Evolutionary conservation across 2,888 invertebrate genomes (phyloP).

Genomic region (Chrysolina americana): DNA sequence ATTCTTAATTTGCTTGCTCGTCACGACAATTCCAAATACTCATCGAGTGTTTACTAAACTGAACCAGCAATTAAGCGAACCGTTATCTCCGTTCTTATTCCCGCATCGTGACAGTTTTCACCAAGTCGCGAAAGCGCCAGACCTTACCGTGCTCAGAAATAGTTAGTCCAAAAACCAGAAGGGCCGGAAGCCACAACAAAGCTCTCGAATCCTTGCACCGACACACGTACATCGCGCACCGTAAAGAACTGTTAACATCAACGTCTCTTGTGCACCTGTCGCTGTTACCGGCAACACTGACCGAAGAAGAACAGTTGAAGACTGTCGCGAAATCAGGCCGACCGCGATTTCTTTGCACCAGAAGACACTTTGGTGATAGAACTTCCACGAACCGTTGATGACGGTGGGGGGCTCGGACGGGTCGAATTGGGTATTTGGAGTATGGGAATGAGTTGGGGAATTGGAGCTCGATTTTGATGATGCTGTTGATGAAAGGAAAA

Average conservation of each 20-base stretch:
- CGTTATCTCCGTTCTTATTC: background rate
- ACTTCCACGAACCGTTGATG: conserved; percentile 23
- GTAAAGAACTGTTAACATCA: conserved; percentile 29
- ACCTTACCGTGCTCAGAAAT: conserved; percentile 18
- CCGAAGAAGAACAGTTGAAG: conserved; percentile 50
- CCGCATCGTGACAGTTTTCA: conserved; percentile 10
- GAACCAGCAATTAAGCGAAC: background rate
- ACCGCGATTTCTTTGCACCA: conserved; percentile 53
- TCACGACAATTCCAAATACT: conserved; percentile 6
- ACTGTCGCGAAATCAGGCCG: conserved; percentile 54
- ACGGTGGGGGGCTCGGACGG: background rate
- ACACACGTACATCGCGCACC: conserved; percentile 27
- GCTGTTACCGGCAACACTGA: conserved; percentile 53
- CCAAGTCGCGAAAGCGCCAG: background rate
- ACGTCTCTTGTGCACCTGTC: conserved; percentile 47
- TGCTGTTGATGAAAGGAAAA: conserved; percentile 15
- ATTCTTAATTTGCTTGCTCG: background rate
- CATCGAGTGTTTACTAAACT: conserved; percentile 7
- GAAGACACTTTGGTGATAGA: conserved; percentile 47
- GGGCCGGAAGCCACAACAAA: conserved; percentile 22
- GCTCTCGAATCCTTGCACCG: conserved; percentile 5
- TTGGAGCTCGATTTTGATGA: conserved; percentile 1
- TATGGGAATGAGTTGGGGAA: conserved; percentile 1
- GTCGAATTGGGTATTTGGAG: conserved; percentile 15
- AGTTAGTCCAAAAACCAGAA: conserved; percentile 28